Percentiles rank a stretch among this genome's conserved stretches.
These are phyloP conservation scores for Carcina quercana DNA, from an alignment of 2,888 invertebrate species.

Conservation along the genomic window DNA sequence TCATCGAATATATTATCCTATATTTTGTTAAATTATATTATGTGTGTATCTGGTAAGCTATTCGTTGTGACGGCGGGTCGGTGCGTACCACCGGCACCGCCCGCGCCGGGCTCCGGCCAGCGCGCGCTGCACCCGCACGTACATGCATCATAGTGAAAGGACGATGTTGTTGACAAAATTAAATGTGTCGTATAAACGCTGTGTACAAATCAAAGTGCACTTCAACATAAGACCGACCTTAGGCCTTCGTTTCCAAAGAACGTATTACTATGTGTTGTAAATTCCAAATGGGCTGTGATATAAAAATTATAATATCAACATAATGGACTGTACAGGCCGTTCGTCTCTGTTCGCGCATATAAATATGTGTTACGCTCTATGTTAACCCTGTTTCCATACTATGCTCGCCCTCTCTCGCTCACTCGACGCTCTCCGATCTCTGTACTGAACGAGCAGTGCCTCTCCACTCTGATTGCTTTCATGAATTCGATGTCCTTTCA, in stretches of 20 bases:
- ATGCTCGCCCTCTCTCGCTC: too few species aligned
- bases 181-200: constrained; percentile 66
- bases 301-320: constrained; percentile 75
- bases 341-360: constrained; percentile 68
- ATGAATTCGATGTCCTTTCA: constrained; percentile 26
- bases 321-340: constrained; percentile 81
- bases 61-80: too few species aligned
- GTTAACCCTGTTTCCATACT: too few species aligned
- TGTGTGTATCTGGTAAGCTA: constrained; percentile 59
- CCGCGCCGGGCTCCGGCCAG: too few species aligned
- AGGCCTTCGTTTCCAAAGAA: constrained; percentile 65
- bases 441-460: too few species aligned
- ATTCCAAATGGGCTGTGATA: constrained; percentile 90
- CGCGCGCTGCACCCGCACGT: constrained; percentile 43
- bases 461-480: too few species aligned
- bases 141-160: constrained; percentile 52
- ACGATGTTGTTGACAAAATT: constrained; percentile 57
- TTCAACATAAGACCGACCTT: constrained; percentile 58
- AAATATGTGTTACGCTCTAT: constrained; percentile 43
- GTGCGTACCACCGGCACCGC: too few species aligned
- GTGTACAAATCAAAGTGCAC: constrained; percentile 74
- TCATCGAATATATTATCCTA: constrained; percentile 61
- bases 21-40: constrained; percentile 72
- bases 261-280: constrained; percentile 73
- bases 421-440: too few species aligned